Base-by-base conservation (phyloP, 1,140 invertebrate genomes). In the Hylyphantes graminicola region DNA sequence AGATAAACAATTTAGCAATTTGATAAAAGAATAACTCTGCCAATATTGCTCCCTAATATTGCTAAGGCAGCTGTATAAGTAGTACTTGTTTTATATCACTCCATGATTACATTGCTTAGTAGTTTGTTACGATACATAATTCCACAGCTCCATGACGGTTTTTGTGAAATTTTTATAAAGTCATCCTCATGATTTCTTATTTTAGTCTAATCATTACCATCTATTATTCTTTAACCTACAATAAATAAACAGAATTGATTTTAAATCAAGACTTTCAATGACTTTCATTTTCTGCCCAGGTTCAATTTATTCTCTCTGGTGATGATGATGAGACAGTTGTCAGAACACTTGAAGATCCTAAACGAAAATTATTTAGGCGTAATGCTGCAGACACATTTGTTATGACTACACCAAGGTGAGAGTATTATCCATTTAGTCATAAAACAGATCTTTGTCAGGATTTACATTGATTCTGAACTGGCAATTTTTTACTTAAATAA, bases 311-410 rank as follows among this genome's bases (percentile, higher is more conserved):
- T 9, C 83, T 92, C 21, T 91, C 90, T 77, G 91, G 91, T 57
- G 90, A 91, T 76, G 88, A 89, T 79, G 90, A 90, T 17, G 90
- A 91, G 84, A 89, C 89, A 6, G 87, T 88, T 57, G 87, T 89
- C 10, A 74, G 89, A 68, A 87, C 87, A 51, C 89, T 92, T 59
- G 88, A 84, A 7, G 91, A 92, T 87, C 80, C 85, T 11, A 90
- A 90, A 74, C 83, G 91, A 54, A 90, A 90, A 73, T 89, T 90
- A 7, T 90, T 92, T 53, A 85, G 88, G 53, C 88, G 90, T 57
- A 91, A 90, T 19, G 87, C 84, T 53, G 87, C 89, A 7, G 91
- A 92, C 88, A 88, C 89, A 9, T 92, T 92, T 87, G 88, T 92
- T 0, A 89, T 92, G 90, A 87, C 91, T 53, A 88, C 89, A 17